Evolutionary conservation across 2,113 vertebrate species (phyloP).

Genomic region (Dasyurus viverrinus): DNA sequence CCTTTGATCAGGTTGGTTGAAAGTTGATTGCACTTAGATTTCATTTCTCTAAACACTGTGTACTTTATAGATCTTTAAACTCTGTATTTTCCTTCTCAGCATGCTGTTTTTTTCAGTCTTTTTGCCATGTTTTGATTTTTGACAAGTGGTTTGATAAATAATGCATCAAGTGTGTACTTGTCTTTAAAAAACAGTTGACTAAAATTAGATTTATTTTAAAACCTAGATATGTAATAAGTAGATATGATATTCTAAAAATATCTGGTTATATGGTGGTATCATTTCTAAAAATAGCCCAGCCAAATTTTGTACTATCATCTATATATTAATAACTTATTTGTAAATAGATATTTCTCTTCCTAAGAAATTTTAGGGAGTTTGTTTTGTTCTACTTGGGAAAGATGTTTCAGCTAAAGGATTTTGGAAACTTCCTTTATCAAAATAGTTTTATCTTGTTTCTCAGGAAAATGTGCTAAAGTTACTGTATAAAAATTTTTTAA

Average conservation of each 20-base stretch:
- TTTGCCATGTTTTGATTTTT: constrained; percentile 21
- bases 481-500: constrained; percentile 37
- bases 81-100: constrained; percentile 25
- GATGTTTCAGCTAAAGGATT: constrained; percentile 42
- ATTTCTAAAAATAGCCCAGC: constrained; percentile 51
- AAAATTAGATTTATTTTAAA: constrained; percentile 36
- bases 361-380: constrained; percentile 41
- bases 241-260: constrained; percentile 50
- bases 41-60: constrained; percentile 37
- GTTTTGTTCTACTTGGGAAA: constrained; percentile 38
- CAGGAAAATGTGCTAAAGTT: constrained; percentile 49
- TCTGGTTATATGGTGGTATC: constrained; percentile 32
- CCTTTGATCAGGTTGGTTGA: constrained; percentile 6
- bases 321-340: constrained; percentile 38
- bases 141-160: constrained; percentile 34
- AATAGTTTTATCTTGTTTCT: constrained; percentile 48
- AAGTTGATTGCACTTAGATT: constrained; percentile 45
- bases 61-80: constrained; percentile 42
- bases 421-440: constrained; percentile 16
- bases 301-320: constrained; percentile 37
- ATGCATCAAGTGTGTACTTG: background rate
- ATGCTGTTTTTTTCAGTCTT: constrained; percentile 26
- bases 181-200: background rate
- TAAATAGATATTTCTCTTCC: constrained; percentile 41
- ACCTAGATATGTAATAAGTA: constrained; percentile 32